Evolutionary conservation across 2,113 vertebrate species (phyloP).

Genomic region (Turnix velox): DNA sequence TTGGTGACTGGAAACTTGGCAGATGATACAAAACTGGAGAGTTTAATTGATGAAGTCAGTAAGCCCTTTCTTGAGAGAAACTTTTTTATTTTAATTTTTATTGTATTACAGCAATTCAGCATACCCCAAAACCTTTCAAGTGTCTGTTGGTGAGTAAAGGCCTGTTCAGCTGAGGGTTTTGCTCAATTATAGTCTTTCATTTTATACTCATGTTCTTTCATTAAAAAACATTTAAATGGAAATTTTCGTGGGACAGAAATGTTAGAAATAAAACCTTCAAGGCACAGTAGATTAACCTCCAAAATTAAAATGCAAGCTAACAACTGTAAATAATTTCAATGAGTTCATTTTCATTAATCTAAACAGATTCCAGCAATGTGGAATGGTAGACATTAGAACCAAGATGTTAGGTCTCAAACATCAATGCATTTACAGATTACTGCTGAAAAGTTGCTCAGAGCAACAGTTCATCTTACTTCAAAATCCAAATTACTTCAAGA

Average conservation of each 20-base stretch:
- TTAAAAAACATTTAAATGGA: neutral
- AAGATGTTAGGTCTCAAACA: neutral
- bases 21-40: neutral
- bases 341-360: neutral
- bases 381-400: neutral
- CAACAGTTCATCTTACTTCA: neutral
- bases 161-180: neutral
- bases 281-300: neutral
- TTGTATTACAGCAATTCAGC: neutral
- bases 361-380: neutral
- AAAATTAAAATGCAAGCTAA: neutral
- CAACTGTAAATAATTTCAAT: neutral
- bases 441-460: neutral
- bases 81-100: neutral
- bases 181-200: neutral
- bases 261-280: neutral
- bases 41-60: neutral
- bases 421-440: accelerated
- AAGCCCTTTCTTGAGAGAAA: neutral
- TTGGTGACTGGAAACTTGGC: conserved; percentile 9
- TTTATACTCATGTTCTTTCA: neutral
- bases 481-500: neutral
- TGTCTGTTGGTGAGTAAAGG: neutral
- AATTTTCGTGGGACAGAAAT: neutral
- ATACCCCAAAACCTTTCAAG: neutral